Evolutionary conservation across 2,113 vertebrate species (phyloP).

Genomic region (Tangachromis dhanisi): DNA sequence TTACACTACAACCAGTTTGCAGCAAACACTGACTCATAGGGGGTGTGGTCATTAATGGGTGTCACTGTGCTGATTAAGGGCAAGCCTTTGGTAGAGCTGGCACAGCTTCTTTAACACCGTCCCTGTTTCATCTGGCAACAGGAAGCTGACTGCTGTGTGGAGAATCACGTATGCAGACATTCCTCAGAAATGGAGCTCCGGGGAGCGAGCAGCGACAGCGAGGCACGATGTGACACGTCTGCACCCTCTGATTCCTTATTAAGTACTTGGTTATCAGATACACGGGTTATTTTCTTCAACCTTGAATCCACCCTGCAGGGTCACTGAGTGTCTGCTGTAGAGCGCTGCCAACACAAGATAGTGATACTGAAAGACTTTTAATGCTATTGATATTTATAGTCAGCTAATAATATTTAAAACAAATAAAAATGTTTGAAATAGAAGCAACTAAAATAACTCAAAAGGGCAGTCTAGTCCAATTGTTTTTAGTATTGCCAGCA

Average conservation of each 20-base stretch:
- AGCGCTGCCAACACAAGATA: not conserved
- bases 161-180: not conserved
- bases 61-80: not conserved
- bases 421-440: not conserved
- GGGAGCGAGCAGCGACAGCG: not conserved
- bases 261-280: not conserved
- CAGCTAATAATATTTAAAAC: not conserved
- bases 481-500: not conserved
- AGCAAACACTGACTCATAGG: not conserved
- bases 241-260: not conserved
- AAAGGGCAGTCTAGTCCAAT: not conserved
- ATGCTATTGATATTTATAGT: not conserved
- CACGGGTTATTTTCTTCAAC: not conserved
- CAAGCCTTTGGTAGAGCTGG: not conserved
- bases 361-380: not conserved
- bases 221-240: not conserved
- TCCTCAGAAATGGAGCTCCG: not conserved
- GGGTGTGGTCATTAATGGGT: not conserved
- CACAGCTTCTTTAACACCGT: not conserved
- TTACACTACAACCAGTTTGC: not conserved
- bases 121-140: not conserved
- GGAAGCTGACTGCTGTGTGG: not conserved
- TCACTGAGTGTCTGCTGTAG: not conserved
- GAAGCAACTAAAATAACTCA: not conserved
- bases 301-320: not conserved